These are phyloP conservation scores for Petromus typicus DNA, from an alignment of 2,113 vertebrate genomes.

Conservation along the genomic window DNA sequence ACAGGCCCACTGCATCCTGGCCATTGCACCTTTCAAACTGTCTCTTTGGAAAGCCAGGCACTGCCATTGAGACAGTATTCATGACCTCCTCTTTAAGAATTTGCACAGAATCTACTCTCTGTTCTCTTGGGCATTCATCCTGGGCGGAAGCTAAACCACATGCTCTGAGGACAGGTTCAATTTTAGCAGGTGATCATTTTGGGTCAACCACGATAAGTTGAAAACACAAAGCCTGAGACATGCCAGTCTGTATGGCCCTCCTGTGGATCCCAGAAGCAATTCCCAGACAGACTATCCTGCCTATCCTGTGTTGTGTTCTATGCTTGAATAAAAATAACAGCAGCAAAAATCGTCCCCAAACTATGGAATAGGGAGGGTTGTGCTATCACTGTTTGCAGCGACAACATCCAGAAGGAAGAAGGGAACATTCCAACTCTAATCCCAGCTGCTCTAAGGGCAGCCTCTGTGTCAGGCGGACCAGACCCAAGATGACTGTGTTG, in stretches of 20 bases:
- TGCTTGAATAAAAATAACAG: neutral
- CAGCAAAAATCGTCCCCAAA: neutral
- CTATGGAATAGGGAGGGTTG: rapidly evolving
- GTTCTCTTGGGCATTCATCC: neutral
- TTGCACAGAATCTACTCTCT: neutral
- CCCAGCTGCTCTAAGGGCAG: neutral
- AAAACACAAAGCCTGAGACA: neutral
- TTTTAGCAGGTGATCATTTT: neutral
- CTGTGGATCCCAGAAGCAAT: neutral
- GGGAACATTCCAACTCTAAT: too few species aligned
- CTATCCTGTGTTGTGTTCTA: neutral
- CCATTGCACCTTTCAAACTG: neutral
- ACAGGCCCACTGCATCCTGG: neutral
- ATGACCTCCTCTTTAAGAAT: neutral
- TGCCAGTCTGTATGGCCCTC: neutral
- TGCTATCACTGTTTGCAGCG: neutral
- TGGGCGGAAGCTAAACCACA: neutral
- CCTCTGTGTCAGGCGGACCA: neutral
- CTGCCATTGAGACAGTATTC: neutral
- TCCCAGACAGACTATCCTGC: neutral
- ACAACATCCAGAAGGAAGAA: neutral
- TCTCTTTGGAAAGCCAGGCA: too few species aligned
- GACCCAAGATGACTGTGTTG: neutral
- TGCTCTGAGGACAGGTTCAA: neutral
- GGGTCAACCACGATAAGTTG: neutral